These are phyloP conservation scores for Sterna hirundo DNA, from an alignment of 2,113 vertebrate species.

Conservation along the genomic window DNA sequence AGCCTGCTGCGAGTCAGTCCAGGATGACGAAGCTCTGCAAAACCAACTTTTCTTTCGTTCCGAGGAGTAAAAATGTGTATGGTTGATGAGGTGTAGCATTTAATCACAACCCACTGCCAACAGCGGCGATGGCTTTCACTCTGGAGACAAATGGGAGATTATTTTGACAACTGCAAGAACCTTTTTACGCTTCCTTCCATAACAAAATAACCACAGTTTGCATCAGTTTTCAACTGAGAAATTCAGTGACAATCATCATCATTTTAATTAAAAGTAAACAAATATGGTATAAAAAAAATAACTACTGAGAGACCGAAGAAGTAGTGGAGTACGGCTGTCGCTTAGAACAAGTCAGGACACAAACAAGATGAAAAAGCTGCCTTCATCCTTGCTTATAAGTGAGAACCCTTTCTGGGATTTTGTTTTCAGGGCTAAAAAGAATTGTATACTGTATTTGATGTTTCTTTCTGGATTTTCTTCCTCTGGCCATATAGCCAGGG, in stretches of 20 bases:
- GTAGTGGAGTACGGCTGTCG: not conserved
- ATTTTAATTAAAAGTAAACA: slow-evolving; percentile 15
- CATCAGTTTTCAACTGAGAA: not conserved
- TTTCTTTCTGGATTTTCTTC: not conserved
- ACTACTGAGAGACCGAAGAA: not conserved
- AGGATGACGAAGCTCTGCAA: not conserved
- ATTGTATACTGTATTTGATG: not conserved
- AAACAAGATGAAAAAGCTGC: not conserved
- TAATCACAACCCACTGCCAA: not conserved
- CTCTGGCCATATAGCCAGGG: not conserved
- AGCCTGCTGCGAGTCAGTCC: not conserved
- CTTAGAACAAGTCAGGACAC: not conserved
- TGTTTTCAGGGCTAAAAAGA: not conserved
- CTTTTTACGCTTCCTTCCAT: not conserved
- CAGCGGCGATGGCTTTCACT: not conserved
- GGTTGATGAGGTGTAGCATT: not conserved
- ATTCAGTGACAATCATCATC: not conserved
- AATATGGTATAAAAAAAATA: not conserved
- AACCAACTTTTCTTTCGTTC: not conserved
- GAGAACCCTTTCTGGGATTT: not conserved
- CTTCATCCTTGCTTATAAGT: not conserved
- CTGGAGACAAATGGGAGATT: not conserved
- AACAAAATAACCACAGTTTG: not conserved
- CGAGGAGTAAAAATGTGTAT: not conserved
- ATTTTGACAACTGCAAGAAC: not conserved